phyloP scores from a whole-genome alignment of 1,140 invertebrate species.

The Euura lappo region DNA sequence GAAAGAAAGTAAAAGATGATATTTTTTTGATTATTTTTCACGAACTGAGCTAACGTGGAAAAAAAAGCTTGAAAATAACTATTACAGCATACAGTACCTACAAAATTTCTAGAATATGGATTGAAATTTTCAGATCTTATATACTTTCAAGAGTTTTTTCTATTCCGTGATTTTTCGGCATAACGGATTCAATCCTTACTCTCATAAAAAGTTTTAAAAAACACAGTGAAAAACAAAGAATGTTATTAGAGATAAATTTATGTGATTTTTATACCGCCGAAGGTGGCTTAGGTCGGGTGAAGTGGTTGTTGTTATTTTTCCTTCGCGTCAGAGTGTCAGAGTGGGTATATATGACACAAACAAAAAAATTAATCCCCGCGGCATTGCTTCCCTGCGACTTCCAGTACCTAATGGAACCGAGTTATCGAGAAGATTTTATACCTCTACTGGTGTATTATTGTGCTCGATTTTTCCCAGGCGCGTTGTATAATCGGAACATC shows the following conservation, averaged over 20 bases:
- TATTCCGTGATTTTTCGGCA: too few relatives aligned
- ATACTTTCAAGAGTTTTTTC: too few relatives aligned
- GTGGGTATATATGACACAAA: background rate
- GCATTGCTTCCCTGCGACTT: background rate
- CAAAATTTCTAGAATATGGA: too few relatives aligned
- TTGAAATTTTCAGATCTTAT: too few relatives aligned
- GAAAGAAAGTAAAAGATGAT: too few relatives aligned
- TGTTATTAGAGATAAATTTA: background rate
- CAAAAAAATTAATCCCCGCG: background rate
- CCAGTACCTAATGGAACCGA: background rate
- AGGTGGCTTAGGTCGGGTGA: background rate
- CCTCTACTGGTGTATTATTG: background rate
- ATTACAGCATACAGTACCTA: too few relatives aligned
- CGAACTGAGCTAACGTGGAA: too few relatives aligned
- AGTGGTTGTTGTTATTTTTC: background rate
- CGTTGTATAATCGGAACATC: slow-evolving; percentile 2
- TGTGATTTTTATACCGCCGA: background rate
- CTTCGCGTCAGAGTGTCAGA: background rate
- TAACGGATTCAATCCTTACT: too few relatives aligned
- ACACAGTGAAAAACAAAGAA: background rate
- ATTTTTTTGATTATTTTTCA: too few relatives aligned
- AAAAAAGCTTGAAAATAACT: too few relatives aligned
- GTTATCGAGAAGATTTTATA: background rate
- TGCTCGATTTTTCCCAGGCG: background rate
- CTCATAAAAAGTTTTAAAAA: background rate